Conservation (phyloP, 2,113 vertebrate genomes). For the Laterallus jamaicensis region DNA sequence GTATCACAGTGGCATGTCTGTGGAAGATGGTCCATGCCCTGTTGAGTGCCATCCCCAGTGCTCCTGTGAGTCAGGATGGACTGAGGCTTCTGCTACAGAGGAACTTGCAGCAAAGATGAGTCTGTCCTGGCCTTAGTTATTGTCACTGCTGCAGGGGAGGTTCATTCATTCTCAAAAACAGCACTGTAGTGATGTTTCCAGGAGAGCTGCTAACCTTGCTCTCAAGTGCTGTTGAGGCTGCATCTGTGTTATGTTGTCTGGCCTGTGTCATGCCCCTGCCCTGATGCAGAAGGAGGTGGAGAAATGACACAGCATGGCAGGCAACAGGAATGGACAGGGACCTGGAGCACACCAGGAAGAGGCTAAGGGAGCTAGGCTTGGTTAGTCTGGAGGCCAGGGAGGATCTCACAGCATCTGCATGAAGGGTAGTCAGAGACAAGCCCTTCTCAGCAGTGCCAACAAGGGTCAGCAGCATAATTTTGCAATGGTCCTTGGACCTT, state of each 20-base stretch:
- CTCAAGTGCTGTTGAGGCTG: not conserved
- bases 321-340: not conserved
- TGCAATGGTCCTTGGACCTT: not conserved
- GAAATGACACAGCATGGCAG: not conserved
- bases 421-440: not conserved
- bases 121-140: fast-evolving
- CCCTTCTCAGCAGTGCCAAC: not conserved
- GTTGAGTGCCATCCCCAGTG: not conserved
- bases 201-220: not conserved
- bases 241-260: not conserved
- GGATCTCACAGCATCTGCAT: not conserved
- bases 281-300: not conserved
- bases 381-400: not conserved
- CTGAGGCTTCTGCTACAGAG: not conserved
- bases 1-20: not conserved
- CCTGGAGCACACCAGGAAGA: not conserved
- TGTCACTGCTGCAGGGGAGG: not conserved
- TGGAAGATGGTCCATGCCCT: not conserved
- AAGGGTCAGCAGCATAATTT: not conserved
- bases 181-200: not conserved
- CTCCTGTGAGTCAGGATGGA: not conserved
- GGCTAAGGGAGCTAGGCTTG: not conserved
- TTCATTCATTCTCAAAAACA: not conserved
- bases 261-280: not conserved
- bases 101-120: not conserved